These are phyloP conservation scores for Meloidogyne floridensis DNA, from an alignment of 1,140 invertebrate species.

Conservation along the genomic window DNA sequence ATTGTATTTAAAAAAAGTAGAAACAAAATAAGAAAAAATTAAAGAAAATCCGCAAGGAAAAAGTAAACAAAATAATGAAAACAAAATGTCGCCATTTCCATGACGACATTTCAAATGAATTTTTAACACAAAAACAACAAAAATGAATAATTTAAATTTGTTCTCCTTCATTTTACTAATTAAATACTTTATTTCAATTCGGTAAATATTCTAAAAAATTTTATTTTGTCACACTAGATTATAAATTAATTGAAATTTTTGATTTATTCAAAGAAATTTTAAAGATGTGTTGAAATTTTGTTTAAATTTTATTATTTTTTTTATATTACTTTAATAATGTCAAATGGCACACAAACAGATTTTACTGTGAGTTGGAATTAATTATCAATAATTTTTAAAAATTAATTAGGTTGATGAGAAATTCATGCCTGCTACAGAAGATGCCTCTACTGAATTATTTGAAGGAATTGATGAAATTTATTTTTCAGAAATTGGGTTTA, in stretches of 20 bases:
- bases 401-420: conserved; percentile 40
- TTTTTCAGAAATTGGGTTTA: conserved; percentile 46
- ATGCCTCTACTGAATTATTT: conserved; percentile 46
- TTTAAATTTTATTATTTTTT: background rate
- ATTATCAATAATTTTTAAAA: background rate
- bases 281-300: background rate
- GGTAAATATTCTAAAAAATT: no score
- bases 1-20: no score
- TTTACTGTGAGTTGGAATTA: background rate
- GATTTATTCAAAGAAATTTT: no score
- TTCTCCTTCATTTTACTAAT: no score
- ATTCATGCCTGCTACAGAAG: conserved; percentile 50
- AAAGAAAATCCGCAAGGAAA: no score
- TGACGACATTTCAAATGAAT: background rate
- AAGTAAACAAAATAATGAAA: background rate
- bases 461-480: conserved; percentile 51
- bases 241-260: no score
- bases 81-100: background rate
- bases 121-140: background rate
- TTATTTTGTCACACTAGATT: no score
- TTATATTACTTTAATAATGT: background rate
- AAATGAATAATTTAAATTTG: no score
- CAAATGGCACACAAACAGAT: background rate
- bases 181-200: no score
- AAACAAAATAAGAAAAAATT: no score